A percentile compares a stretch with the other conserved stretches of the same genome.
Evolutionary conservation across 1,140 invertebrate species (phyloP).

Genomic region (Limonius californicus): DNA sequence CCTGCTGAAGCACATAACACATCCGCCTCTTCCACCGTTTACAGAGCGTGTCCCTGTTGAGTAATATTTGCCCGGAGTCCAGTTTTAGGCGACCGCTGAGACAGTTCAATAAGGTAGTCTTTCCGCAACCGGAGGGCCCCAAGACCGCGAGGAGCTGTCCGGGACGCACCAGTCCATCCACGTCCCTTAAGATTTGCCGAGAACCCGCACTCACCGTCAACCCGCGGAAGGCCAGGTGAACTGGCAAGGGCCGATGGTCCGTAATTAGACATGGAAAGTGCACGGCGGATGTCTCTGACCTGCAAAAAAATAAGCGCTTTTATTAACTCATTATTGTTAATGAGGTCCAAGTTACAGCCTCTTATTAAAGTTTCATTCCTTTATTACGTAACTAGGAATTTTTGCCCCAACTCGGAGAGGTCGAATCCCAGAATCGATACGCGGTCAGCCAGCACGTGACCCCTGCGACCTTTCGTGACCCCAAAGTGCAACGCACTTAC

Average conservation of each 20-base stretch:
- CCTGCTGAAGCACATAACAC: slow-evolving; percentile 81
- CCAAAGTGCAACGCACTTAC: slow-evolving; percentile 13
- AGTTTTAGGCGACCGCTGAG: slow-evolving; percentile 66
- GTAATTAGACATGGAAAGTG: slow-evolving; percentile 49
- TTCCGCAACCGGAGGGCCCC: slow-evolving; percentile 78
- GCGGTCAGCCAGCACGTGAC: slow-evolving; percentile 4
- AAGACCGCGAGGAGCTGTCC: slow-evolving; percentile 79
- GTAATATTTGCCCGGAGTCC: slow-evolving; percentile 65
- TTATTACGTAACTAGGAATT: not conserved
- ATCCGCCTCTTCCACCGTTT: slow-evolving; percentile 74
- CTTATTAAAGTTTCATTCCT: not conserved
- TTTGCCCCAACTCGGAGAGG: not conserved
- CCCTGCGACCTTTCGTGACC: slow-evolving; percentile 4
- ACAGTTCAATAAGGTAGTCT: slow-evolving; percentile 77
- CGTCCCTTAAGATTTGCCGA: slow-evolving; percentile 64
- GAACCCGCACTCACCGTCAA: slow-evolving; percentile 51
- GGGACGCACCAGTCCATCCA: slow-evolving; percentile 70
- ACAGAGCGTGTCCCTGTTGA: slow-evolving; percentile 71
- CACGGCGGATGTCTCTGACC: slow-evolving; percentile 46
- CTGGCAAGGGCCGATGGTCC: slow-evolving; percentile 53
- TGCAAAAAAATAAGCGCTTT: slow-evolving; percentile 46
- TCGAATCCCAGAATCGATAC: not conserved
- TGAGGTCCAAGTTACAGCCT: too few species aligned
- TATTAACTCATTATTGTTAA: too few species aligned
- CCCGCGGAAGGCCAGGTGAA: slow-evolving; percentile 68